A percentile compares a stretch with the other conserved stretches of the same genome.
These are phyloP conservation scores for Sphyrna mokarran DNA, from an alignment of 2,113 vertebrate species.

Conservation along the genomic window DNA sequence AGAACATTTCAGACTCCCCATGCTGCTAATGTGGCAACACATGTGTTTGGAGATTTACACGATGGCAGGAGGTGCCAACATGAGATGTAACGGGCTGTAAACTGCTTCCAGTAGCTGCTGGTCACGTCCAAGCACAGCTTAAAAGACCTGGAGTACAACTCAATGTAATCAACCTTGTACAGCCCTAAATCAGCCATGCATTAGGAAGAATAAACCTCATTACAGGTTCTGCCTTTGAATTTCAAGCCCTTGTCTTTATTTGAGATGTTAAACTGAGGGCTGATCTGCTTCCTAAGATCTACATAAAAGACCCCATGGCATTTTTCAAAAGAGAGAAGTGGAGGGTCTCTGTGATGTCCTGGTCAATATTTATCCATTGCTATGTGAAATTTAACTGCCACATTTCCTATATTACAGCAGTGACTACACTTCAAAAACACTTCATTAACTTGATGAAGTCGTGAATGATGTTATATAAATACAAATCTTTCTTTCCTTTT, in stretches of 20 bases:
- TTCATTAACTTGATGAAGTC: not conserved
- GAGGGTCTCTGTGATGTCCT: not conserved
- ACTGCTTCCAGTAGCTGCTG: not conserved
- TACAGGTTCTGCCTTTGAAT: not conserved
- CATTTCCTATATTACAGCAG: not conserved
- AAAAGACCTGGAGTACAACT: not conserved
- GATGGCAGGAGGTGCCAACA: not conserved
- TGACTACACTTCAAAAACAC: not conserved
- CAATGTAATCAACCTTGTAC: not conserved
- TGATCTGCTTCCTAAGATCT: not conserved
- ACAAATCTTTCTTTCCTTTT: constrained; percentile 15
- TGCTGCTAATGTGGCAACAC: not conserved
- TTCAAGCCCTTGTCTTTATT: not conserved
- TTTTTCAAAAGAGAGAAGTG: not conserved
- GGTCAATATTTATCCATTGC: not conserved
- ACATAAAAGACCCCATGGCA: not conserved
- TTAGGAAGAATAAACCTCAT: not conserved
- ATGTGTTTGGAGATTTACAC: not conserved
- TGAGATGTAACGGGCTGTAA: not conserved
- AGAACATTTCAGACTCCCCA: not conserved
- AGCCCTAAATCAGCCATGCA: not conserved
- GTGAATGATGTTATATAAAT: not conserved
- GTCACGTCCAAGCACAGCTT: not conserved
- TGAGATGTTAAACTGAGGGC: not conserved
- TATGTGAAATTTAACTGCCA: not conserved